phyloP scores from a whole-genome alignment of 2,797 vertebrate genomes.

The Adrianichthys oophorus region DNA sequence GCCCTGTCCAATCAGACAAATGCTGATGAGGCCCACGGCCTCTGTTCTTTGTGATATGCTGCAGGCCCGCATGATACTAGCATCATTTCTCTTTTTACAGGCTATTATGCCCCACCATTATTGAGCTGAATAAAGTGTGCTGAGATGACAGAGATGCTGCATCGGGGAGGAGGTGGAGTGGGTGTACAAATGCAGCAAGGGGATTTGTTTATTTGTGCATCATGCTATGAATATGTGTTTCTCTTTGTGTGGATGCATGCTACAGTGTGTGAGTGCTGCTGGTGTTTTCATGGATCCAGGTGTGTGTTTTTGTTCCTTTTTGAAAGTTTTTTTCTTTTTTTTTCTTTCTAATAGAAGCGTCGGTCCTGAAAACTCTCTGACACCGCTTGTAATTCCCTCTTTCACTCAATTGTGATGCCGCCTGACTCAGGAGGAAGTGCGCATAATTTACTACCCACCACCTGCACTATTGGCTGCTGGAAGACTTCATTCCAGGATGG shows the following conservation, averaged over 20 bases:
- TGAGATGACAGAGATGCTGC: constrained; percentile 35
- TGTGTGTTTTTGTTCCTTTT: constrained; percentile 10
- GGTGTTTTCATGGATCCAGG: constrained; percentile 16
- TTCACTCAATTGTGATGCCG: constrained; percentile 41
- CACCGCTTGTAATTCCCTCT: constrained; percentile 17
- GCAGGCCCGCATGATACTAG: constrained; percentile 26
- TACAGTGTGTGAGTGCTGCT: constrained; percentile 16
- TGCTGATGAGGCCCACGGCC: constrained; percentile 59
- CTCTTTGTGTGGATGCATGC: constrained; percentile 10
- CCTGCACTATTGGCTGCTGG: constrained; percentile 64
- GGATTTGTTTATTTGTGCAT: constrained; percentile 51
- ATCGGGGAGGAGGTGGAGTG: constrained; percentile 29
- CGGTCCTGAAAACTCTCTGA: constrained; percentile 22
- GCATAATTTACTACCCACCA: constrained; percentile 76
- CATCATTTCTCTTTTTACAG: constrained; percentile 55
- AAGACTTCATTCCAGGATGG: constrained; percentile 63
- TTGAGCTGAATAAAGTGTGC: constrained; percentile 41
- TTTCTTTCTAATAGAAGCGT: constrained; percentile 19
- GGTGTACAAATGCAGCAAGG: constrained; percentile 31
- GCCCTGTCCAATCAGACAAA: constrained; percentile 65
- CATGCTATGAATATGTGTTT: constrained; percentile 18
- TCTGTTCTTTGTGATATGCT: constrained; percentile 38
- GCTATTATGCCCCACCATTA: constrained; percentile 43
- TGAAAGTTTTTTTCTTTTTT: constrained; percentile 18
- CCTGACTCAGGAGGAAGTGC: constrained; percentile 64